Percentiles rank a stretch among this genome's conserved stretches.
Conservation (phyloP, 2,797 vertebrate species). For the Chaetophractus vellerosus region DNA sequence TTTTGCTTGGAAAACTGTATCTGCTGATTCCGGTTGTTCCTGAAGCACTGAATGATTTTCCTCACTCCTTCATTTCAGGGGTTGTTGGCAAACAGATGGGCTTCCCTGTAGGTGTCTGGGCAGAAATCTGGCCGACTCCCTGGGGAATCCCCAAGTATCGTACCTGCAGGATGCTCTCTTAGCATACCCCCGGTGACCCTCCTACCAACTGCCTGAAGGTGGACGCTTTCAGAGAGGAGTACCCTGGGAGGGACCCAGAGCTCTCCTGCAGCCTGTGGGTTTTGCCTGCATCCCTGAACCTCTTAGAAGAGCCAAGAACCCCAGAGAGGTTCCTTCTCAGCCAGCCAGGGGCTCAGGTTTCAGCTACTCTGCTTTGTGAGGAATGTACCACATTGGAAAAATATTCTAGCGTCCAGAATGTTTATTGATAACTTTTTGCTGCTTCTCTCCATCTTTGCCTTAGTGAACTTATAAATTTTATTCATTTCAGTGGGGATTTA, state of each 20-base stretch:
- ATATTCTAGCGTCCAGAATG: background rate
- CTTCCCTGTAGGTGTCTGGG: background rate
- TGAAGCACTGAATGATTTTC: background rate
- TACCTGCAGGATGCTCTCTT: background rate
- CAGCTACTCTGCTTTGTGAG: too few species aligned
- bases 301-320: too few species aligned
- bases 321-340: background rate
- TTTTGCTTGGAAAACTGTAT: background rate
- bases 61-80: background rate
- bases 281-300: background rate
- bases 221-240: background rate
- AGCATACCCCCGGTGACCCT: accelerated
- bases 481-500: background rate
- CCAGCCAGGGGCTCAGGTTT: background rate
- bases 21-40: background rate
- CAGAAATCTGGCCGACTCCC: background rate
- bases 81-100: background rate
- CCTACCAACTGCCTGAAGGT: background rate
- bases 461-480: too few species aligned
- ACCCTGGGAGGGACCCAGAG: background rate
- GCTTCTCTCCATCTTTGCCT: background rate
- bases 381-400: background rate
- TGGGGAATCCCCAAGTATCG: background rate
- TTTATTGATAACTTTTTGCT: background rate
- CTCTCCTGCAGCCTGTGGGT: accelerated